Conservation (phyloP, 2,797 vertebrate species). For the Babyrousa celebensis region DNA sequence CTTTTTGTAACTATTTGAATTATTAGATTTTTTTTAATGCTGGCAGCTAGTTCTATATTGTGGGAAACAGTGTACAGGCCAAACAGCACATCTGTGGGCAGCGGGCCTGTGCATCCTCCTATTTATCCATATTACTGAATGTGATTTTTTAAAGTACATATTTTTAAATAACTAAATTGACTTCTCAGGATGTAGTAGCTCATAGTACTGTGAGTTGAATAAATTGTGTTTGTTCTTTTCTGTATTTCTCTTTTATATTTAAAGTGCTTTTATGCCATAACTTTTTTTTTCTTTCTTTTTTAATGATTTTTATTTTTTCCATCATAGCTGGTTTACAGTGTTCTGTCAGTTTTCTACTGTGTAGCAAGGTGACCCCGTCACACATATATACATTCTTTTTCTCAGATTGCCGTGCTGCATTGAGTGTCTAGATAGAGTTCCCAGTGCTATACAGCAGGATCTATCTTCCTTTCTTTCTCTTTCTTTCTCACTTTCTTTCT, state of each 20-base stretch:
- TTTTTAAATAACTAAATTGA: slow-evolving; percentile 11
- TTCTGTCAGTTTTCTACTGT: too few relatives aligned
- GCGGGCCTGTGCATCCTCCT: neutral
- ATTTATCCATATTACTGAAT: slow-evolving; percentile 9
- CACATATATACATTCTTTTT: too few relatives aligned
- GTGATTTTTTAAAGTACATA: neutral
- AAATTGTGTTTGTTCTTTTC: neutral
- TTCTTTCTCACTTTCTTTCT: too few relatives aligned
- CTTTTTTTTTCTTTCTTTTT: neutral
- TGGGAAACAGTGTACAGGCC: neutral
- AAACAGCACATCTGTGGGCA: neutral
- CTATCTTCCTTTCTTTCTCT: too few relatives aligned
- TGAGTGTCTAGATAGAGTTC: too few relatives aligned
- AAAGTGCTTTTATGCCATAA: neutral
- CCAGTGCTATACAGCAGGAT: too few relatives aligned
- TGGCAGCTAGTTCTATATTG: slow-evolving; percentile 37
- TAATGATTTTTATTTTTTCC: neutral
- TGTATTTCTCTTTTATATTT: slow-evolving; percentile 8
- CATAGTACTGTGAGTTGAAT: slow-evolving; percentile 14
- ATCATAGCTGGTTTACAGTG: too few relatives aligned
- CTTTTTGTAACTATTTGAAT: neutral
- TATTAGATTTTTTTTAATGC: neutral
- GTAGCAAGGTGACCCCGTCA: too few relatives aligned
- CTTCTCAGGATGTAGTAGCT: slow-evolving; percentile 9
- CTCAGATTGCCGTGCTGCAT: too few relatives aligned